Percentiles rank a stretch among this genome's conserved stretches.
Conservation (phyloP, 2,888 invertebrate genomes). For the Perithous albicinctus region DNA sequence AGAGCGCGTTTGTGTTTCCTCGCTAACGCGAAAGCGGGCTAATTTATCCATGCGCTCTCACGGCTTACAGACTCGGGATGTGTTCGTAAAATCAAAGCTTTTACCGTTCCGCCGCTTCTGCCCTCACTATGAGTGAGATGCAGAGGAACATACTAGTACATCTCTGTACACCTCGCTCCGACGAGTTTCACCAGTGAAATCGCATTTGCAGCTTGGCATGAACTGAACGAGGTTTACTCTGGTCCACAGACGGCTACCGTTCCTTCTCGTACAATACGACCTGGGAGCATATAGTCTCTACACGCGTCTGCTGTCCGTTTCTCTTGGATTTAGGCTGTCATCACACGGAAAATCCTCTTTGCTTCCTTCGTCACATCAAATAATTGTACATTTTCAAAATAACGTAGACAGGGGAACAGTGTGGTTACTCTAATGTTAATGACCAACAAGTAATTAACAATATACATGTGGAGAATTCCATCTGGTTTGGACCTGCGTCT, state of each 20-base stretch:
- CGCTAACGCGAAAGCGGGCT: slow-evolving; percentile 11
- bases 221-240: slow-evolving; percentile 60
- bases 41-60: slow-evolving; percentile 57
- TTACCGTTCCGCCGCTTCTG: slow-evolving; percentile 48
- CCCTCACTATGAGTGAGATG: slow-evolving; percentile 10
- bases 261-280: slow-evolving; percentile 11
- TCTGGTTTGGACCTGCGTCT: too few relatives aligned
- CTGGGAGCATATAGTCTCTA: slow-evolving; percentile 29
- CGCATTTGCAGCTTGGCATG: slow-evolving; percentile 61
- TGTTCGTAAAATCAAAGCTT: slow-evolving; percentile 66
- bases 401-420: too few relatives aligned
- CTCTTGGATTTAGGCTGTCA: slow-evolving; percentile 49
- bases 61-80: slow-evolving; percentile 39
- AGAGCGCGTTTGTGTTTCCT: slow-evolving; percentile 39
- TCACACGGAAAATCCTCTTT: slow-evolving; percentile 36
- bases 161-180: not conserved
- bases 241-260: slow-evolving; percentile 37
- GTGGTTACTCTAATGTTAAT: too few relatives aligned
- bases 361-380: slow-evolving; percentile 16
- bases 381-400: too few relatives aligned
- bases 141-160: not conserved
- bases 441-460: too few relatives aligned
- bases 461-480: too few relatives aligned
- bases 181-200: slow-evolving; percentile 53
- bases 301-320: slow-evolving; percentile 37